These are phyloP conservation scores for Alaudala cheleensis DNA, from an alignment of 2,113 vertebrate genomes.

Conservation along the genomic window DNA sequence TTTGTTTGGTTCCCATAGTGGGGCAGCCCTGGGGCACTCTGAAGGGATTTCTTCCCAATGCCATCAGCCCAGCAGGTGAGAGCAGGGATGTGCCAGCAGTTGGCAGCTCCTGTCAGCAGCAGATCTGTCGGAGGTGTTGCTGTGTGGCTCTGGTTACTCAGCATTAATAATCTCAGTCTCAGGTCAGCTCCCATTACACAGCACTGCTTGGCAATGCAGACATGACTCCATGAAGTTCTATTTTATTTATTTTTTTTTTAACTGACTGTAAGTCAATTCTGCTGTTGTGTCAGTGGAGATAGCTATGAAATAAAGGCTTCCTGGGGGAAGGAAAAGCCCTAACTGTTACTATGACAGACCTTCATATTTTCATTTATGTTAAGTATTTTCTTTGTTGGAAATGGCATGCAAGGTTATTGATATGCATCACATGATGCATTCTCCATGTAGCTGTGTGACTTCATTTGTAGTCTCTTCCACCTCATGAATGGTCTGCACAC, in stretches of 20 bases:
- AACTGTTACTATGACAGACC: background rate
- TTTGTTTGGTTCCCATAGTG: fast-evolving
- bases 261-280: background rate
- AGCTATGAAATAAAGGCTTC: background rate
- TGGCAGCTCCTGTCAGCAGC: background rate
- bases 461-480: background rate
- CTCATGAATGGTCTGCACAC: background rate
- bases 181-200: background rate
- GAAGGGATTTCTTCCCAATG: background rate
- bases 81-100: background rate
- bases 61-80: background rate
- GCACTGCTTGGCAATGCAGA: background rate
- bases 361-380: background rate
- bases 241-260: background rate
- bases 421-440: background rate
- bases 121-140: background rate
- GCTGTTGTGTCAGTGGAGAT: background rate
- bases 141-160: background rate
- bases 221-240: fast-evolving
- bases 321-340: background rate
- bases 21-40: background rate
- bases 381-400: background rate
- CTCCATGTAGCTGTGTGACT: background rate
- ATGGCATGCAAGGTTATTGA: background rate
- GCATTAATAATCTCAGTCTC: background rate